A percentile compares a stretch with the other conserved stretches of the same genome.
phyloP scores from a whole-genome alignment of 1,140 invertebrate species.

The Pogonognathellus flavescens region DNA sequence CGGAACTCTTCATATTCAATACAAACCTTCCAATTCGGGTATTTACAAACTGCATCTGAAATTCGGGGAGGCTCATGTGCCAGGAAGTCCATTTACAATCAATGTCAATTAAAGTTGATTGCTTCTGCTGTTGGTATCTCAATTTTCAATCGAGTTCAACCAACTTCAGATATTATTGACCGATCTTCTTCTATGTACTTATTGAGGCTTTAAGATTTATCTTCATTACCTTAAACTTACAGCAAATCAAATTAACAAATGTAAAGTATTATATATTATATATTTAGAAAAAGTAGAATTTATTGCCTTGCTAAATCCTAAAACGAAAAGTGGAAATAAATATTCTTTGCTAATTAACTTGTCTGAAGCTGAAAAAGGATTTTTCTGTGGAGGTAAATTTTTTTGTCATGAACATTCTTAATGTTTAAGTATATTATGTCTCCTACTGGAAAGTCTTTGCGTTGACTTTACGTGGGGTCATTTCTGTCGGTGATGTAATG shows the following conservation, averaged over 20 bases:
- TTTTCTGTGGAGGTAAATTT: too few relatives aligned
- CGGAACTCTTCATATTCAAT: slow-evolving; percentile 63
- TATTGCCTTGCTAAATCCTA: neutral
- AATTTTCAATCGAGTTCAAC: too few relatives aligned
- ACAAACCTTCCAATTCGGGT: slow-evolving; percentile 65
- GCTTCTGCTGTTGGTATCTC: neutral
- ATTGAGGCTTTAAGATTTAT: neutral
- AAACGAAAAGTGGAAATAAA: neutral
- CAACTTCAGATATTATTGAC: neutral
- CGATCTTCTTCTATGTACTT: neutral
- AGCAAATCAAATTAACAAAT: neutral
- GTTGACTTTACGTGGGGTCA: too few relatives aligned
- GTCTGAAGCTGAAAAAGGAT: too few relatives aligned
- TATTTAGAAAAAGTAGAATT: slow-evolving; percentile 1
- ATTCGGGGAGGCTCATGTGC: slow-evolving; percentile 64
- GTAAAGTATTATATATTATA: neutral
- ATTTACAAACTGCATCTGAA: slow-evolving; percentile 65
- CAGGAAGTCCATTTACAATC: slow-evolving; percentile 63
- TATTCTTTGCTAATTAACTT: slow-evolving; percentile 14
- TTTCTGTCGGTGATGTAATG: too few relatives aligned
- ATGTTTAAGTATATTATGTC: too few relatives aligned
- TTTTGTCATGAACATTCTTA: too few relatives aligned
- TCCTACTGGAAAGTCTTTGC: too few relatives aligned
- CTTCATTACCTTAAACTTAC: neutral
- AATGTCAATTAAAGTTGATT: slow-evolving; percentile 60